Base-by-base conservation (phyloP, 1,140 invertebrate species). In the Riptortus pedestris region DNA sequence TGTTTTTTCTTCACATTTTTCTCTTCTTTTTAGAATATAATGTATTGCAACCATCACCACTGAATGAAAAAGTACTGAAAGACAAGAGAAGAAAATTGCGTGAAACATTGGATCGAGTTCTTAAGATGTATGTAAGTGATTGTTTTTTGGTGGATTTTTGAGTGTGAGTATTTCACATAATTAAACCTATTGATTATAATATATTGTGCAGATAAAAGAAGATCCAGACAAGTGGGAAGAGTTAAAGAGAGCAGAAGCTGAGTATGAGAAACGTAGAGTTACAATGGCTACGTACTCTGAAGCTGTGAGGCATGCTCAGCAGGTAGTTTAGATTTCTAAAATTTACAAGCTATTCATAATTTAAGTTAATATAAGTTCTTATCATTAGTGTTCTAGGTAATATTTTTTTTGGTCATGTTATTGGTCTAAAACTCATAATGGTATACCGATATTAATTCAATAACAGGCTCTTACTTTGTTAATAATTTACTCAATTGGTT, bases 31-130 rank as follows among this genome's bases (percentile, higher is more conserved):
- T 75, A 94, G 93, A 98, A 77, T 98, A 88, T 72, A 96, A 97
- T 80, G 91, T 96, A 2, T 79, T 90, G 69, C 88, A 94, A 72
- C 89, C 93, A 52, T 93, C 94, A 29, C 89, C 91, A 16, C 75
- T 98, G 1, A 96, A 95, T 79, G 93, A 97, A 73, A 97, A 95
- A 80, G 94, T 98, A 18, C 77, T 98, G 58, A 92, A 93, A 76
- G 95, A 98, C 71, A 98, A 98, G 77, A 78, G 95, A 68, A 94
- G 93, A 74, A 98, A 98, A 76, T 77, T 98, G 7, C 87, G 90
- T 75, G 95, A 97, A 74, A 98, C 94, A 2, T 85, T 96, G 77
- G 90, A 95, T 68, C 82, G 94, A 70, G 91, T 97, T 31, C 81
- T 96, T 69, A 87, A 89, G 77, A 87, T 97, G 80, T 96, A 96